Percentiles rank a stretch among this genome's conserved stretches.
These are phyloP conservation scores for Saturnia japonica DNA, from an alignment of 2,888 invertebrate genomes.

Conservation along the genomic window DNA sequence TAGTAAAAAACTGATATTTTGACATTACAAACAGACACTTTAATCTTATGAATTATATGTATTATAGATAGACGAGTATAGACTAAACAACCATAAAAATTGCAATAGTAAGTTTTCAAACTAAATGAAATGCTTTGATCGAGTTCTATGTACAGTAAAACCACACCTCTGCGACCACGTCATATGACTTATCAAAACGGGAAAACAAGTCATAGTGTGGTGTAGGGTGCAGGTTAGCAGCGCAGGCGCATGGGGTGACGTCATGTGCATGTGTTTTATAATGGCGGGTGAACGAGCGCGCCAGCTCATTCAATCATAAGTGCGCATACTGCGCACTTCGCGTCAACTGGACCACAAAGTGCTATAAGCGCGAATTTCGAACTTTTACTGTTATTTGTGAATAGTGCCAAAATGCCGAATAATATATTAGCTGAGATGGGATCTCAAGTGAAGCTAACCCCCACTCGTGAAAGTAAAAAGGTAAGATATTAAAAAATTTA, in stretches of 20 bases:
- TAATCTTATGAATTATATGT: too few species aligned
- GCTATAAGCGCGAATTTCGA: constrained; percentile 45
- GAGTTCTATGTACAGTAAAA: not conserved
- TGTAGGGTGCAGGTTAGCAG: constrained; percentile 11
- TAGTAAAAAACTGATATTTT: too few species aligned
- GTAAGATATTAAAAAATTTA: constrained; percentile 40
- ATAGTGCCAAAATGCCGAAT: constrained; percentile 68
- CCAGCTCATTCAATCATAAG: constrained; percentile 60
- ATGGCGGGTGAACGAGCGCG: constrained; percentile 50
- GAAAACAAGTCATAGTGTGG: not conserved
- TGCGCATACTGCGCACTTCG: constrained; percentile 64
- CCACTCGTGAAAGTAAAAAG: constrained; percentile 67
- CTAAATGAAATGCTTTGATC: not conserved
- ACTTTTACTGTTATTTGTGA: constrained; percentile 36
- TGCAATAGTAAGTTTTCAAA: not conserved
- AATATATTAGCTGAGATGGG: constrained; percentile 77
- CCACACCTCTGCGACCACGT: not conserved
- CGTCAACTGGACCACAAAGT: constrained; percentile 47
- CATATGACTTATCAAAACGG: not conserved
- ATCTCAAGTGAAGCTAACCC: constrained; percentile 76
- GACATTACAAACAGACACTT: too few species aligned
- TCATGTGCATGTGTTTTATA: constrained; percentile 44
- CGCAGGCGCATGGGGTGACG: constrained; percentile 19
- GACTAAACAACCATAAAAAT: not conserved
- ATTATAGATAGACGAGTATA: too few species aligned